Evolutionary conservation across 1,140 invertebrate species (phyloP), one percentile per base, ranked within the genome.

Genomic region (Gryon sp.): DNA sequence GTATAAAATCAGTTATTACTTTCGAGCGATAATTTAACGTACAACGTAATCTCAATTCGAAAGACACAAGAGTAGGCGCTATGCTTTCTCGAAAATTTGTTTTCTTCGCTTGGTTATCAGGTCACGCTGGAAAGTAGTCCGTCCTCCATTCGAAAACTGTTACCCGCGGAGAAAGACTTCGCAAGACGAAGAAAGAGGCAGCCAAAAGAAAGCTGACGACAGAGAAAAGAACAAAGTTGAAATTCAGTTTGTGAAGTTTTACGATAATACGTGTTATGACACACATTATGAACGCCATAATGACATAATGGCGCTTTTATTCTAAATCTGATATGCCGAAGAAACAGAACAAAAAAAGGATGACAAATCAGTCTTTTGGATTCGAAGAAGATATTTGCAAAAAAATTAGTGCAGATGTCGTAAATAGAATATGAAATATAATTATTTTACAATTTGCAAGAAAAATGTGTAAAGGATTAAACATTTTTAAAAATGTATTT

Each of bases 51-150:
- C 74, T 66, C 60, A 60, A 72, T 72, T 69, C 59, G 57, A 65
- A 65, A 76, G 65, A 77, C 66, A 52, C 52, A 76, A 57, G 60
- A 74, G 72, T 68, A 75, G 72, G 62, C 55, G 74, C 66, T 59
- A 72, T 70, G 74, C 74, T 77, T 77, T 72, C 75, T 72, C 75
- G 75, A 72, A 77, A 77, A 77, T 77, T 77, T 72, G 75, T 77
- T 77, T 76, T 72, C 75, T 77, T 68, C 48, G 75, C 66, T 66
- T 77, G 74, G 74, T 77, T 77, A 77, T 65, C 74, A 34, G 76
- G 76, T 78, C 76, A 78, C 48, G 48, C 68, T 78, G 63, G 76
- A 78, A 78, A 78, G 76, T 78, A 78, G 76, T 73, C 38, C 76
- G 63, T 34, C 75, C 75, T 73, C 75, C 68, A 77, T 77, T 68